Conservation (phyloP, 2,797 vertebrate species). For the Moxostoma hubbsi region DNA sequence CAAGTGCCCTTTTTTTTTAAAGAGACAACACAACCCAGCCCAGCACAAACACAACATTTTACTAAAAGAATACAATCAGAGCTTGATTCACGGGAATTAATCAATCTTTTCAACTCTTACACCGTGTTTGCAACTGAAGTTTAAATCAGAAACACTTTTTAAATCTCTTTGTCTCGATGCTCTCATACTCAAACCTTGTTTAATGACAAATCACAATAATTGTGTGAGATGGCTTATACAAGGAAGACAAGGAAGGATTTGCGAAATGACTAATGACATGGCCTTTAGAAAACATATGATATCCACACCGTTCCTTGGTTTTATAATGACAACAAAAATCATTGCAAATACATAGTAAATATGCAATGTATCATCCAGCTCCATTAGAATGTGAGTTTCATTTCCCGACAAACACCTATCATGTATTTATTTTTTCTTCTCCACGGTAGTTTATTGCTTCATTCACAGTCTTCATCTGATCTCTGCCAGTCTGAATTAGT, state of each 20-base stretch:
- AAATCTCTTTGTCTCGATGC: too few relatives aligned
- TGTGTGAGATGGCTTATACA: too few relatives aligned
- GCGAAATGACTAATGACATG: background rate
- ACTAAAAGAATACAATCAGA: too few relatives aligned
- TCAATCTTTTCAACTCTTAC: too few relatives aligned
- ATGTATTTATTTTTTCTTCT: background rate
- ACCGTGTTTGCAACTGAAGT: too few relatives aligned
- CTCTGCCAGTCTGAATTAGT: background rate
- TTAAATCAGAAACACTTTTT: background rate
- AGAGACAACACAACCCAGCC: too few relatives aligned
- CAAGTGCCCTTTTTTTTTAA: too few relatives aligned
- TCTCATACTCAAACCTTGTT: too few relatives aligned
- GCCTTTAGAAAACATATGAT: background rate
- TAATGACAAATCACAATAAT: too few relatives aligned
- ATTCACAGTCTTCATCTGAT: slow-evolving; percentile 5
- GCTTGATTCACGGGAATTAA: background rate
- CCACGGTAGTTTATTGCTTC: background rate
- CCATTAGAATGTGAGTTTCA: background rate
- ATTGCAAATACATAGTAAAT: background rate
- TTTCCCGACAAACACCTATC: background rate
- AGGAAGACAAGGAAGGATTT: background rate
- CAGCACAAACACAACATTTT: too few relatives aligned
- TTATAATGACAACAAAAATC: background rate
- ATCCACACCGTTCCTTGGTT: background rate
- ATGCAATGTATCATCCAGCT: background rate